Conservation (phyloP, 2,113 vertebrate species). For the Equus quagga region DNA sequence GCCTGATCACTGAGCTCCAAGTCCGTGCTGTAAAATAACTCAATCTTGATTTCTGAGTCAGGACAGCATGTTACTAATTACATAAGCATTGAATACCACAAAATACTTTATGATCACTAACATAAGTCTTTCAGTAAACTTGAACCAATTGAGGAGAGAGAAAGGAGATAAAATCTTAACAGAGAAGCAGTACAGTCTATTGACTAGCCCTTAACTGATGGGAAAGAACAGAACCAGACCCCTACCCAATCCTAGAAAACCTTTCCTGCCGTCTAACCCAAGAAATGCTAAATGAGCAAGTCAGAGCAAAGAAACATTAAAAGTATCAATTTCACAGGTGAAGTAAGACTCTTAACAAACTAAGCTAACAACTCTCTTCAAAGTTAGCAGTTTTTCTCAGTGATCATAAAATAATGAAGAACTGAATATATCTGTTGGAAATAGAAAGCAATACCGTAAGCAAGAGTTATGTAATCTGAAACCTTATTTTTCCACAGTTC, state of each 20-base stretch:
- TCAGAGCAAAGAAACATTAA: slow-evolving; percentile 20
- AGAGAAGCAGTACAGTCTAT: slow-evolving; percentile 34
- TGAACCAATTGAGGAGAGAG: slow-evolving; percentile 18
- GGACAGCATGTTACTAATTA: background rate
- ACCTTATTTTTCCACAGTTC: slow-evolving; percentile 79
- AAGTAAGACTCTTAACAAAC: slow-evolving; percentile 42
- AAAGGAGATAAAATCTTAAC: slow-evolving; percentile 32
- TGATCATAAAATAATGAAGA: slow-evolving; percentile 41
- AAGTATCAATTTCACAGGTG: background rate
- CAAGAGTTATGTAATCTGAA: slow-evolving; percentile 72
- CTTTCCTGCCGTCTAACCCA: slow-evolving; percentile 3
- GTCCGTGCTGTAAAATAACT: slow-evolving; percentile 32
- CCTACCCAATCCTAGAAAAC: slow-evolving; percentile 46
- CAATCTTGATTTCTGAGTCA: slow-evolving; percentile 40
- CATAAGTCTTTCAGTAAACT: slow-evolving; percentile 7
- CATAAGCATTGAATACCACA: background rate
- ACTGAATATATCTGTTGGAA: slow-evolving; percentile 70
- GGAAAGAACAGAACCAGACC: slow-evolving; percentile 24
- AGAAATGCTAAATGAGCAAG: slow-evolving; percentile 45
- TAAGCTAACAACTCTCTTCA: slow-evolving; percentile 9
- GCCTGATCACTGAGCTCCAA: slow-evolving; percentile 18
- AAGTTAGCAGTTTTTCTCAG: background rate
- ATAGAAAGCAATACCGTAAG: slow-evolving; percentile 81
- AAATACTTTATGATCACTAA: slow-evolving; percentile 30
- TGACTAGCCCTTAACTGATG: slow-evolving; percentile 23